These are phyloP conservation scores for Chiloscyllium plagiosum DNA, from an alignment of 2,113 vertebrate species.

Conservation along the genomic window DNA sequence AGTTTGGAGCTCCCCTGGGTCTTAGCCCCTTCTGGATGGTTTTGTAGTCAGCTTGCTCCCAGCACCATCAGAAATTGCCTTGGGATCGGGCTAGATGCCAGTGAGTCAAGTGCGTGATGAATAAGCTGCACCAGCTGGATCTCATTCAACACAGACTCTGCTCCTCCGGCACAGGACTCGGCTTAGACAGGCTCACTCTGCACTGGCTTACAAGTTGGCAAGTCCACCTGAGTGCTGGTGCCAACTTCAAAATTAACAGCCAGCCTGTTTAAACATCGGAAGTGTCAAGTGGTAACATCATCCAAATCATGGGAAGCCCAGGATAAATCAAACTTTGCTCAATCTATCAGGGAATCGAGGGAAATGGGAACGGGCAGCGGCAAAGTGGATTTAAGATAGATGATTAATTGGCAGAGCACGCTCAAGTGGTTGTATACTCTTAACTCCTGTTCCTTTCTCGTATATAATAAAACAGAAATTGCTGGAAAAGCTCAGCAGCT, in stretches of 20 bases:
- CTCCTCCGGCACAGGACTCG: not conserved
- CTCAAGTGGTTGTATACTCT: not conserved
- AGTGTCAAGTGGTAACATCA: conserved; percentile 25
- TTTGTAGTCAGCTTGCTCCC: not conserved
- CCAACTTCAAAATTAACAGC: conserved; percentile 23
- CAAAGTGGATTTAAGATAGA: not conserved
- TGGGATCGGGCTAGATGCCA: not conserved
- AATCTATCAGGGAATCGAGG: not conserved
- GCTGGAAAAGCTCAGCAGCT: too few species aligned
- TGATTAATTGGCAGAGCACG: too few species aligned
- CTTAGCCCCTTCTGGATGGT: not conserved
- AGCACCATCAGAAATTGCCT: not conserved
- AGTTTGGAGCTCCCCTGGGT: not conserved
- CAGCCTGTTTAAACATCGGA: conserved; percentile 27
- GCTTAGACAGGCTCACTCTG: not conserved
- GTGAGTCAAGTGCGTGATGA: not conserved
- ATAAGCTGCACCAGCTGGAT: conserved; percentile 18
- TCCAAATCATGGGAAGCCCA: not conserved
- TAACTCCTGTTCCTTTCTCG: not conserved
- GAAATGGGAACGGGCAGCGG: not conserved
- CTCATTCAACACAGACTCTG: conserved; percentile 16
- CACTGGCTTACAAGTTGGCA: conserved; percentile 10
- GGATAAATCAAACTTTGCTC: conserved; percentile 18
- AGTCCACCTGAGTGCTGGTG: conserved; percentile 13
- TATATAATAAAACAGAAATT: not conserved